These are phyloP conservation scores for Pampus argenteus DNA, from an alignment of 2,797 vertebrate species.

Conservation along the genomic window DNA sequence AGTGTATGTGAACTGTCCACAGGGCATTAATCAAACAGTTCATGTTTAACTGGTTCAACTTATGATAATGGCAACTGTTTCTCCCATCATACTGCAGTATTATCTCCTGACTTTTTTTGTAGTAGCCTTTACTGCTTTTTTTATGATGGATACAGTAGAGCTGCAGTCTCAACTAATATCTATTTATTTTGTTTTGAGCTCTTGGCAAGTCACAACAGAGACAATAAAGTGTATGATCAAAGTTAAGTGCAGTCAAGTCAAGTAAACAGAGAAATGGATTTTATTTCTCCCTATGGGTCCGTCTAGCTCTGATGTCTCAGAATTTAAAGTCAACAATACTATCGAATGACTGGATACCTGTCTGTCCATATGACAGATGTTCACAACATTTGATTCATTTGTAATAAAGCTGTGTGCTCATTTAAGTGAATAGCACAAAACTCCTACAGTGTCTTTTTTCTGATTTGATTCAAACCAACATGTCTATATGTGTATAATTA, in stretches of 20 bases:
- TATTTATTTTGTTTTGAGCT: neutral
- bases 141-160: neutral
- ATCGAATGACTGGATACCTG: neutral
- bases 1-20: too few relatives aligned
- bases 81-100: too few relatives aligned
- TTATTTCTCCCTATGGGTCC: neutral
- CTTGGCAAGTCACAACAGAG: neutral
- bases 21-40: too few relatives aligned
- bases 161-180: neutral
- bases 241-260: neutral
- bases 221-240: neutral
- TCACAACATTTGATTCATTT: neutral
- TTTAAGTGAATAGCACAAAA: neutral
- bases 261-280: conserved; percentile 13
- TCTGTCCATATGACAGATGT: neutral
- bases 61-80: too few relatives aligned
- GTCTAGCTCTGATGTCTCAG: neutral
- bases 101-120: neutral
- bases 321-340: conserved; percentile 2
- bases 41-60: too few relatives aligned
- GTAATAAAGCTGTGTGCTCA: neutral
- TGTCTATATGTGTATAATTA: too few relatives aligned
- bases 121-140: neutral
- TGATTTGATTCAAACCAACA: neutral
- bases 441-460: too few relatives aligned